phyloP scores from a whole-genome alignment of 2,888 invertebrate genomes.

The Crepidodera aurea region DNA sequence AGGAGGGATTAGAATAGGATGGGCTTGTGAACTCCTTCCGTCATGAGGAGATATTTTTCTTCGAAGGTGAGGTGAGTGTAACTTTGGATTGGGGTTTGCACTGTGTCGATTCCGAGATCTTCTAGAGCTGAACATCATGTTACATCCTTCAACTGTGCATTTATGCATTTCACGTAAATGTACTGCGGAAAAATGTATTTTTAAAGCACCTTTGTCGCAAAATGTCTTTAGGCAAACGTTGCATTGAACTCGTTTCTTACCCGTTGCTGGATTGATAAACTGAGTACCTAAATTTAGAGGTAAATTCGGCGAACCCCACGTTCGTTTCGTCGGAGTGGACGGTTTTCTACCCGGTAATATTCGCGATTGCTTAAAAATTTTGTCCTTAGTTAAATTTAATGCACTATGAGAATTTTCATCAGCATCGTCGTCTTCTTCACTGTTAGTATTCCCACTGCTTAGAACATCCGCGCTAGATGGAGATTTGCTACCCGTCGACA shows the following conservation, averaged over 20 bases:
- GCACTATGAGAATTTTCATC: constrained; percentile 71
- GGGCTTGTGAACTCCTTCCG: constrained; percentile 87
- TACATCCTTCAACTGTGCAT: constrained; percentile 98
- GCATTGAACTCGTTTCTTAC: constrained; percentile 97
- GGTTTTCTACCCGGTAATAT: constrained; percentile 69
- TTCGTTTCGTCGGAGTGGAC: constrained; percentile 79
- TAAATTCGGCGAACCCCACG: constrained; percentile 78
- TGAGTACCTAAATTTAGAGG: constrained; percentile 87
- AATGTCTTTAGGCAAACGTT: constrained; percentile 98
- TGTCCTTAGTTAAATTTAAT: constrained; percentile 71
- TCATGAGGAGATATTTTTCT: constrained; percentile 95
- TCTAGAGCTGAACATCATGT: constrained; percentile 98
- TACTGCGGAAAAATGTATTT: constrained; percentile 99
- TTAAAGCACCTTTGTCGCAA: constrained; percentile 99
- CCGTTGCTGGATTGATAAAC: constrained; percentile 90
- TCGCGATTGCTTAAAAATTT: constrained; percentile 60
- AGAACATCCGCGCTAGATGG: constrained; percentile 58
- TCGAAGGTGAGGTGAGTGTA: constrained; percentile 93
- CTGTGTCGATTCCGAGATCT: constrained; percentile 95
- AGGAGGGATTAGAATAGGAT: constrained; percentile 80
- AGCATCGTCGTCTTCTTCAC: constrained; percentile 67
- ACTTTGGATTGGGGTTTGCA: constrained; percentile 97
- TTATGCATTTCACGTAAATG: constrained; percentile 99
- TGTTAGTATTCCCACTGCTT: constrained; percentile 58
- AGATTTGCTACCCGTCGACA: constrained; percentile 65